Base-by-base conservation (phyloP, 1,140 invertebrate species). In the Heliconius congener region DNA sequence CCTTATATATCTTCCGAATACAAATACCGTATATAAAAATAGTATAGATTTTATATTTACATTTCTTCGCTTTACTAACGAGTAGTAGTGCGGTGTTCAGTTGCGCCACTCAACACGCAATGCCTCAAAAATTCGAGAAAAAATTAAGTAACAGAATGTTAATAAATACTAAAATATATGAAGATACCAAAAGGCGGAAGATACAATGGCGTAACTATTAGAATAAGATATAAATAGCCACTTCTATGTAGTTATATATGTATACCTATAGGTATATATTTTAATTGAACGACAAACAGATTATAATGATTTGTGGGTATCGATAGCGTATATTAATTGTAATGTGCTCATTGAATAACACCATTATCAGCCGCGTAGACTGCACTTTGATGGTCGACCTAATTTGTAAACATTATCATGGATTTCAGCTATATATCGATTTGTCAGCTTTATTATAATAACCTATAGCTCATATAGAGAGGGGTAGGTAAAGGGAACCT, bases 261-360 rank as follows among this genome's bases (percentile, higher is more conserved):
- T 30, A 66, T 30, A 66, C 8, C 11, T 13, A 16, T 27, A 30
- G 9, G 27, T 30, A 16, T 66, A 37, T 8, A 37, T 37, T 37
- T 81, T 91, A 91, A 90, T 90, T 90, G 86, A 85, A 82, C 87
- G 81, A 86, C 87, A 88, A 87, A 83, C 77, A 82, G 81, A 81
- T 82, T 74, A 76, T 80, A 84, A 85, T 87, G 86, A 90, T 89
- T 90, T 88, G 88, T 87, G 88, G 77, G 76, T 77, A 82, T 83
- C 73, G 85, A 90, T 91, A 88, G 79, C 81, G 73, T 76, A 76
- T 71, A 83, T 86, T 91, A 90, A 89, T 91, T 89, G 90, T 89
- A 87, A 90, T 75, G 74, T 77, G 81, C 76, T 91, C 87, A 91
- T 91, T 91, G 88, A 91, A 91, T 91, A 88, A 87, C 85, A 75